Base-by-base conservation (phyloP, 2,113 vertebrate genomes). In the Hyla sarda region DNA sequence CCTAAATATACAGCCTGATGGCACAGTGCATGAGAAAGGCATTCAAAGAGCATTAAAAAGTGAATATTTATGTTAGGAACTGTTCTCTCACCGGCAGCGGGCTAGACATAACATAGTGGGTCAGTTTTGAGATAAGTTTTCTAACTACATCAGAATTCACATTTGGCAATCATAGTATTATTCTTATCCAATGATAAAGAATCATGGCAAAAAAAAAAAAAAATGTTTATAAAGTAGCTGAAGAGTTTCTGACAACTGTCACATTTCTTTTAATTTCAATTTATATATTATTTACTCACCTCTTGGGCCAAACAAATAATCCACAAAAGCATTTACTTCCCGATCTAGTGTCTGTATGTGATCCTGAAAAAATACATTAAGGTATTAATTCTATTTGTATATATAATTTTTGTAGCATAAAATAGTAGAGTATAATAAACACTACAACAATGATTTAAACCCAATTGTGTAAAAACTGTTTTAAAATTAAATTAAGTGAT, bases 251-350 rank as follows among this genome's bases (percentile, higher is more conserved):
- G n/a, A 28, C 12, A 0, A 0, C 60, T 28, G 41, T 14, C 7
- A 25, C 13, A 28, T 62, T n/a, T n/a, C n/a, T n/a, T n/a, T n/a
- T n/a, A n/a, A n/a, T n/a, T n/a, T 30, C 10, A 48, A 74, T n/a
- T 45, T 25, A n/a, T 45, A 5, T 16, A 5, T 12, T 34, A 41
- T 58, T 7, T 74, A 89, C 95, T 93, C 87, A 96, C 96, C 96
- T 92, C 95, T 92, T 87, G 93, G 91, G 88, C 96, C 96, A 93
- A 96, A 96, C 93, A 96, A 90, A 85, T 92, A 91, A 88, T 96
- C 94, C 91, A 96, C 91, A 92, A 95, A 94, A 0, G 10, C 91
- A 89, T 95, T 96, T 89, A 96, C 87, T 90, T 93, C 92, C 41
- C 0, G 88, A 84, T 96, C 96, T 86, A 96, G 91, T 88, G 90